Conservation (phyloP, 2,888 invertebrate genomes). For the Alloscopus bannaensis region DNA sequence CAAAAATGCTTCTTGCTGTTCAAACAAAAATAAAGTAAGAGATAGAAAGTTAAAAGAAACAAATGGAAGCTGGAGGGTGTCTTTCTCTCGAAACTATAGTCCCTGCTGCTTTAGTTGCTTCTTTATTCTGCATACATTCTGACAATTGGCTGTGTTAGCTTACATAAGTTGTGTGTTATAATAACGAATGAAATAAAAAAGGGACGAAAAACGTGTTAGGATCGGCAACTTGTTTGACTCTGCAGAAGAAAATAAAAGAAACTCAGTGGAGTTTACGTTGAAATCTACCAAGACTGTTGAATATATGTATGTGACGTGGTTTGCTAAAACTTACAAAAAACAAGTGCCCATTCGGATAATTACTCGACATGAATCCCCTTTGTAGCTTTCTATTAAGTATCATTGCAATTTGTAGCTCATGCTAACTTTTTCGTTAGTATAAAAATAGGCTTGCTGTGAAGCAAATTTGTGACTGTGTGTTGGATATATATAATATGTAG, state of each 20-base stretch:
- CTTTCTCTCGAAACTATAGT: not conserved
- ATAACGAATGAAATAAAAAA: constrained; percentile 6
- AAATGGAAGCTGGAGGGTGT: constrained; percentile 46
- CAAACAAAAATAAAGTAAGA: not conserved
- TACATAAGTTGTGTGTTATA: constrained; percentile 14
- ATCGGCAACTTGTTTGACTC: constrained; percentile 48
- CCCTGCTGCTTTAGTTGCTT: no score
- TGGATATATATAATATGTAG: no score
- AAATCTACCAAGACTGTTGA: no score
- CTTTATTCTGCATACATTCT: no score
- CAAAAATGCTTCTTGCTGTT: constrained; percentile 30
- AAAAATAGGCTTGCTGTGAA: constrained; percentile 27
- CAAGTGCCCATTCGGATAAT: constrained; percentile 47
- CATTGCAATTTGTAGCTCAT: constrained; percentile 48
- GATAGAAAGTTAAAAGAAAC: constrained; percentile 28
- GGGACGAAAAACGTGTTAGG: constrained; percentile 33
- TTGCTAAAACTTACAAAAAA: no score
- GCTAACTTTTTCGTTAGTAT: constrained; percentile 36
- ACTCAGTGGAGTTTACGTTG: no score
- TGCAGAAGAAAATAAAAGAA: constrained; percentile 15
- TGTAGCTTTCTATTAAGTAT: constrained; percentile 32
- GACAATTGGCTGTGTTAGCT: constrained; percentile 22
- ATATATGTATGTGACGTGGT: no score
- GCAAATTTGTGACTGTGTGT: no score
- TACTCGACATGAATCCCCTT: constrained; percentile 36